Evolutionary conservation across 2,113 vertebrate genomes (phyloP).

Genomic region (Petromus typicus): DNA sequence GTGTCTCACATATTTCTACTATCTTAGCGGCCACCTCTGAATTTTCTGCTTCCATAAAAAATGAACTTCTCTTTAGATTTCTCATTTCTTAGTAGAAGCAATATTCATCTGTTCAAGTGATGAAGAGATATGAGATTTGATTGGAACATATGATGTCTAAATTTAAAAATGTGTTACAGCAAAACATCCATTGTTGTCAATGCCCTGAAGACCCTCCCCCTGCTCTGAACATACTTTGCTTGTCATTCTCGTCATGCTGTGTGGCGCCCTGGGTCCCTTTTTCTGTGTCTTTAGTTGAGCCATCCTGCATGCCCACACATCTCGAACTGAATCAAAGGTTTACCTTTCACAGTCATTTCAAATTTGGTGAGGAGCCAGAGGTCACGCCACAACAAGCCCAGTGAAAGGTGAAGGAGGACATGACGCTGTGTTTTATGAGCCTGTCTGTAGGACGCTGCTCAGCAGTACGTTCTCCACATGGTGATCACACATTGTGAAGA

Average conservation of each 20-base stretch:
- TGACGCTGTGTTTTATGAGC: rapidly evolving
- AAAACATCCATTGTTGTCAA: too few species aligned
- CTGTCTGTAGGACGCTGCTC: neutral
- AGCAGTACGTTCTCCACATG: neutral
- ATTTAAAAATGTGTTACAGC: neutral
- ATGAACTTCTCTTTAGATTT: conserved; percentile 17
- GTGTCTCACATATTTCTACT: neutral
- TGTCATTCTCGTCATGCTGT: too few species aligned
- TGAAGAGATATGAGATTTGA: neutral
- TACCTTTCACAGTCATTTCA: neutral
- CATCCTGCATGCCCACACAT: neutral
- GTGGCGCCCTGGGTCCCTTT: neutral
- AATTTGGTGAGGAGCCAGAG: neutral
- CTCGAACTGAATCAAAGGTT: neutral
- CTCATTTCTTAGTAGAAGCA: neutral
- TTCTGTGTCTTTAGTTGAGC: neutral
- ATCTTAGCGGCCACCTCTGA: neutral
- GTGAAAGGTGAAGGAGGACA: neutral
- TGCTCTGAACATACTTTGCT: neutral
- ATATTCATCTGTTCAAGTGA: conserved; percentile 2
- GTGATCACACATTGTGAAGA: neutral
- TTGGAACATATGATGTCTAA: neutral
- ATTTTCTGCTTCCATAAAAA: neutral
- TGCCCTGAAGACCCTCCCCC: neutral
- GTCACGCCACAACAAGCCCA: neutral